These are phyloP conservation scores for Glyptemys insculpta DNA, from an alignment of 2,797 vertebrate species.

Conservation along the genomic window DNA sequence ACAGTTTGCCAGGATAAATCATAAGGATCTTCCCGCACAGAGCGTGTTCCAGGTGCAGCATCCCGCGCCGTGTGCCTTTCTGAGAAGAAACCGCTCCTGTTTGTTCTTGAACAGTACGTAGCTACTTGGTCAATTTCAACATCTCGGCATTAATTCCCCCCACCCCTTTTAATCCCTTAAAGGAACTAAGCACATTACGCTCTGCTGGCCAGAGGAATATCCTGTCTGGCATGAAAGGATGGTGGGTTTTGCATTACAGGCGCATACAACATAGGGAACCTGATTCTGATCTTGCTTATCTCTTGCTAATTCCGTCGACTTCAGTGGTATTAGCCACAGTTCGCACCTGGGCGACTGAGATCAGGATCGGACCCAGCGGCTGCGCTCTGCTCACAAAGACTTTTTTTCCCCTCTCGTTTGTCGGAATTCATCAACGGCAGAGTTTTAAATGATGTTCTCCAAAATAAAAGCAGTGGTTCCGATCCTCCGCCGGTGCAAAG, in stretches of 20 bases:
- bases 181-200: neutral
- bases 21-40: neutral
- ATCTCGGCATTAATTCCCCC: fast-evolving
- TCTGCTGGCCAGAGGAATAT: neutral
- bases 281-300: neutral
- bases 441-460: neutral
- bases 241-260: neutral
- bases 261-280: fast-evolving
- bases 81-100: neutral
- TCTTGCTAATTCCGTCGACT: neutral
- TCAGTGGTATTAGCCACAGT: fast-evolving
- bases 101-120: neutral
- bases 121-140: neutral
- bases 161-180: neutral
- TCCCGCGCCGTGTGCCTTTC: neutral
- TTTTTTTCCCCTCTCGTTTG: neutral
- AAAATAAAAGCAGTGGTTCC: neutral
- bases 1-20: too few relatives aligned
- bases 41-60: neutral
- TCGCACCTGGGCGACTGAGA: neutral
- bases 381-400: fast-evolving
- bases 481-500: neutral
- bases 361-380: neutral
- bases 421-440: fast-evolving
- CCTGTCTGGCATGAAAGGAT: fast-evolving